These are phyloP conservation scores for Drosophila leonis DNA, from an alignment of 2,888 invertebrate genomes.

Conservation along the genomic window DNA sequence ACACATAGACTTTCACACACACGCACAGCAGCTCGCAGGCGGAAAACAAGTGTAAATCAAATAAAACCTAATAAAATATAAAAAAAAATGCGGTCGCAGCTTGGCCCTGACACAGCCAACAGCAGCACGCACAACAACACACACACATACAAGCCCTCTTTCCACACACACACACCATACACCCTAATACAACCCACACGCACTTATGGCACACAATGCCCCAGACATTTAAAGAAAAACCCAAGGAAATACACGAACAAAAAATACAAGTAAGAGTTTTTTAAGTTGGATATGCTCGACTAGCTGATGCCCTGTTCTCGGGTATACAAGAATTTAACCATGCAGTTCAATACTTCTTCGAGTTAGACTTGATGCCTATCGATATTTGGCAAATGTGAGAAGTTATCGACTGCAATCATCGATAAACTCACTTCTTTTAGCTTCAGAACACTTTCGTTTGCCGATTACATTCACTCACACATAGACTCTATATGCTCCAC, in stretches of 20 bases:
- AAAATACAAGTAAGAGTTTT: slow-evolving; percentile 4
- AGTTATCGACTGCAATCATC: neutral
- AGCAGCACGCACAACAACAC: slow-evolving; percentile 49
- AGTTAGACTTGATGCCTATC: neutral
- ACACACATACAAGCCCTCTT: slow-evolving; percentile 9
- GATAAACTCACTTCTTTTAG: too few species aligned
- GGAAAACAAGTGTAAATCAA: slow-evolving; percentile 80
- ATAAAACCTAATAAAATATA: slow-evolving; percentile 81
- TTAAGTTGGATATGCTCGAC: neutral
- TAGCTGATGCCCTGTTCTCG: neutral
- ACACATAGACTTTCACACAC: slow-evolving; percentile 19
- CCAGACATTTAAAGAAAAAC: slow-evolving; percentile 49
- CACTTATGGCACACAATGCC: slow-evolving; percentile 46
- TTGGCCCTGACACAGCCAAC: slow-evolving; percentile 51
- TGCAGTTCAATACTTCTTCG: neutral
- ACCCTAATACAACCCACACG: slow-evolving; percentile 13
- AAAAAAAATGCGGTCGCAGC: slow-evolving; percentile 61
- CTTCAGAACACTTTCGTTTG: neutral
- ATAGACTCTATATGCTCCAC: neutral
- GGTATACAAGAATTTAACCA: neutral
- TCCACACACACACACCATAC: slow-evolving; percentile 20
- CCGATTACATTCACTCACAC: neutral
- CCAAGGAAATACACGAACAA: slow-evolving; percentile 20
- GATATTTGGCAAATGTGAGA: too few species aligned
- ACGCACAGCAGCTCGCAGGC: slow-evolving; percentile 56